Conservation (phyloP, 2,113 vertebrate genomes). For the Oncorhynchus gorbuscha region DNA sequence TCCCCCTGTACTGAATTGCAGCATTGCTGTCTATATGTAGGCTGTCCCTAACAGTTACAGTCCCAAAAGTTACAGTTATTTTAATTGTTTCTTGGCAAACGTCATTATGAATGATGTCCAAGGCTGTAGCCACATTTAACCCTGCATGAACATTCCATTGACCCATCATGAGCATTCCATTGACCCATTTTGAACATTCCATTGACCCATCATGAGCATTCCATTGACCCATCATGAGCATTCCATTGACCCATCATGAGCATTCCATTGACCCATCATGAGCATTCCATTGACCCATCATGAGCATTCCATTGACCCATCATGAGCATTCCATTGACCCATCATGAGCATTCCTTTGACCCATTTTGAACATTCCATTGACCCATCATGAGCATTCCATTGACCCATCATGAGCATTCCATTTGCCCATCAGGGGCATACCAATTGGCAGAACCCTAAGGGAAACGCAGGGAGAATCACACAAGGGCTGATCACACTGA, state of each 20-base stretch:
- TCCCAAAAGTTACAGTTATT: constrained; percentile 50
- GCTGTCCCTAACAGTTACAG: constrained; percentile 42
- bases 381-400: too few relatives aligned
- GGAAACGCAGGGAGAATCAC: background rate
- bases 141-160: background rate
- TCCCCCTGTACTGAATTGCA: constrained; percentile 33
- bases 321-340: background rate
- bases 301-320: too few relatives aligned
- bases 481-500: background rate
- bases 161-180: background rate
- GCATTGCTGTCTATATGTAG: constrained; percentile 35
- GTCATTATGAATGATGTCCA: background rate
- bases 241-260: background rate
- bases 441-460: background rate
- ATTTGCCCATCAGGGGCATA: background rate
- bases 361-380: too few relatives aligned
- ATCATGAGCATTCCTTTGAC: too few relatives aligned
- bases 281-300: too few relatives aligned
- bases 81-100: constrained; percentile 49
- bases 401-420: background rate
- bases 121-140: background rate
- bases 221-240: too few relatives aligned
- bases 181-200: background rate
- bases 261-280: too few relatives aligned
- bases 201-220: too few relatives aligned